Evolutionary conservation across 2,888 invertebrate species (phyloP).

Genomic region (Thera britannica): DNA sequence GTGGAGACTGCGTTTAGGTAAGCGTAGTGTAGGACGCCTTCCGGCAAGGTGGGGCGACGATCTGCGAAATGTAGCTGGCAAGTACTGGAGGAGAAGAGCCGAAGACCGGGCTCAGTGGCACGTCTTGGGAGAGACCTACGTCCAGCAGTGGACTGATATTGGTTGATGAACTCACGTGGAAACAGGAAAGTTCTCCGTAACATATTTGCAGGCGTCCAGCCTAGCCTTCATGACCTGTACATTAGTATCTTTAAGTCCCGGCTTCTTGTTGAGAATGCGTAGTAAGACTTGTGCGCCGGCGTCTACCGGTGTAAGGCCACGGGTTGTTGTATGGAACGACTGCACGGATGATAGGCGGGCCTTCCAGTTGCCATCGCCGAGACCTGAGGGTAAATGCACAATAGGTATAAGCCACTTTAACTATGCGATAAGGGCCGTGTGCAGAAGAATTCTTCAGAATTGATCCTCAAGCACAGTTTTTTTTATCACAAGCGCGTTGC

Average conservation of each 20-base stretch:
- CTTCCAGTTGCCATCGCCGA: constrained; percentile 94
- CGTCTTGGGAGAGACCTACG: too few relatives aligned
- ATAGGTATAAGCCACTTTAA: not conserved
- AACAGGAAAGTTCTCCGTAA: constrained; percentile 90
- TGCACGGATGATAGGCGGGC: constrained; percentile 91
- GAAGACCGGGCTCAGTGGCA: too few relatives aligned
- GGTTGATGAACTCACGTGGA: constrained; percentile 86
- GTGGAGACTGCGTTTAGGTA: too few relatives aligned
- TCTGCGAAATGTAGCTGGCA: too few relatives aligned
- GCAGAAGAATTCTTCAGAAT: too few relatives aligned
- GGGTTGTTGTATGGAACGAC: constrained; percentile 86
- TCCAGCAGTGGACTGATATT: too few relatives aligned
- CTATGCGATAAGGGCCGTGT: too few relatives aligned
- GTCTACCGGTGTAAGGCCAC: constrained; percentile 86
- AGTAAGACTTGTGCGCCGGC: constrained; percentile 91
- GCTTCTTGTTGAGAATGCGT: constrained; percentile 90
- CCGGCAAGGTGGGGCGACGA: too few relatives aligned
- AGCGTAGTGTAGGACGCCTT: too few relatives aligned
- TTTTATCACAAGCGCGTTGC: too few relatives aligned
- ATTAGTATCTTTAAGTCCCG: constrained; percentile 95
- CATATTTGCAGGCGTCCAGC: constrained; percentile 90
- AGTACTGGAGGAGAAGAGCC: too few relatives aligned
- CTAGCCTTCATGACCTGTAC: constrained; percentile 95
- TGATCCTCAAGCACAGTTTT: too few relatives aligned
- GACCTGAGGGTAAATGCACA: constrained; percentile 65